Evolutionary conservation across 2,888 invertebrate species (phyloP).

Genomic region (Asteroscopus sphinx): DNA sequence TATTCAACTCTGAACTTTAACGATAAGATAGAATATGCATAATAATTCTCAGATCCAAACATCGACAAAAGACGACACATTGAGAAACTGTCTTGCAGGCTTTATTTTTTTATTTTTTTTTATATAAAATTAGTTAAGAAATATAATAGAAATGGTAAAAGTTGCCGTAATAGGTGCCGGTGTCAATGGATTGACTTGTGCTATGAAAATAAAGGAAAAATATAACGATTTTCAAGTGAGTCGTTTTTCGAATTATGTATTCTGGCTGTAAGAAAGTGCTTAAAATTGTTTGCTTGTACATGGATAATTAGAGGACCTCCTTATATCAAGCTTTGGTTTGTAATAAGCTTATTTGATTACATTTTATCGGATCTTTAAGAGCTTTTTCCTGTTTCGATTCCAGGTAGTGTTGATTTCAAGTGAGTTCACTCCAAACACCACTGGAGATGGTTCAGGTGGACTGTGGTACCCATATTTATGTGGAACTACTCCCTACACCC

Average conservation of each 20-base stretch:
- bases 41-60: not conserved
- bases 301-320: too few relatives aligned
- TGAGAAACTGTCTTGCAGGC: not conserved
- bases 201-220: constrained; percentile 91
- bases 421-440: constrained; percentile 92
- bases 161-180: constrained; percentile 94
- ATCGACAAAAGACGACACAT: constrained; percentile 5
- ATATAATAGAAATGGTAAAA: constrained; percentile 64
- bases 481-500: constrained; percentile 86
- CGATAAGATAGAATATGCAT: constrained; percentile 32
- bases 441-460: constrained; percentile 94
- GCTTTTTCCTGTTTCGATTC: constrained; percentile 7
- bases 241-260: constrained; percentile 14
- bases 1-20: constrained; percentile 31
- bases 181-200: constrained; percentile 92
- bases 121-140: not conserved
- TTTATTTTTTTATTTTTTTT: too few relatives aligned
- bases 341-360: too few relatives aligned
- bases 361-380: too few relatives aligned
- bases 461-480: constrained; percentile 93
- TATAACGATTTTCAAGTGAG: constrained; percentile 82
- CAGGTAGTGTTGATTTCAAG: constrained; percentile 92
- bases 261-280: too few relatives aligned
- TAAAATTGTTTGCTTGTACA: too few relatives aligned
- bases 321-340: too few relatives aligned